A percentile compares a stretch with the other conserved stretches of the same genome.
phyloP scores from a whole-genome alignment of 2,113 vertebrate genomes.

The Tragelaphus buxtoni region DNA sequence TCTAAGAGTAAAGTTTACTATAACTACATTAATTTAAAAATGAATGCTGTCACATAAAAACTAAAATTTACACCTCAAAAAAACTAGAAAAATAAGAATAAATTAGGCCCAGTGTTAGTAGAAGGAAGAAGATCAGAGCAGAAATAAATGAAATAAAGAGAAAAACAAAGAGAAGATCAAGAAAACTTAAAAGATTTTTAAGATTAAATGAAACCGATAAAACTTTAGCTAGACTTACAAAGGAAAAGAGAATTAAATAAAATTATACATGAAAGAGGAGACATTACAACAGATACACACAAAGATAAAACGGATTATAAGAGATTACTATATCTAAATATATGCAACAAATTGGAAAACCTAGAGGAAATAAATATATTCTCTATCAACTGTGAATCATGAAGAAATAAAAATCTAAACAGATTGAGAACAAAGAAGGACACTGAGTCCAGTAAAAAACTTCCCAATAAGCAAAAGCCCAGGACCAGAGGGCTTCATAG shows the following conservation, averaged over 20 bases:
- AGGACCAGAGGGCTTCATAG: background rate
- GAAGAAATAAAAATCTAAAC: background rate
- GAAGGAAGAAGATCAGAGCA: background rate
- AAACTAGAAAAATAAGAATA: background rate
- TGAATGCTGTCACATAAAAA: background rate
- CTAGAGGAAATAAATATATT: background rate
- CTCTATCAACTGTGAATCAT: background rate
- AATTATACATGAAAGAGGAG: background rate
- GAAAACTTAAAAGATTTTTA: background rate
- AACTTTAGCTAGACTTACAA: background rate
- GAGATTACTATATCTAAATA: background rate
- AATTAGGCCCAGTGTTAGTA: background rate
- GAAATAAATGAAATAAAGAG: background rate
- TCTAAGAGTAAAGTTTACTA: background rate
- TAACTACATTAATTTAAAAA: background rate
- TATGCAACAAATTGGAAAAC: background rate
- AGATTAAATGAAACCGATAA: background rate
- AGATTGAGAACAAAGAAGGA: background rate
- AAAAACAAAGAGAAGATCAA: background rate
- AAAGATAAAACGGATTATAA: background rate
- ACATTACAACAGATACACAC: background rate
- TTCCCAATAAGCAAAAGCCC: background rate
- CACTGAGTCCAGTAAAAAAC: background rate
- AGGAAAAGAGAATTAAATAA: background rate
- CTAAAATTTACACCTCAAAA: background rate